A percentile compares a stretch with the other conserved stretches of the same genome.
phyloP scores from a whole-genome alignment of 1,140 invertebrate genomes.

The Phymastichus coffea region DNA sequence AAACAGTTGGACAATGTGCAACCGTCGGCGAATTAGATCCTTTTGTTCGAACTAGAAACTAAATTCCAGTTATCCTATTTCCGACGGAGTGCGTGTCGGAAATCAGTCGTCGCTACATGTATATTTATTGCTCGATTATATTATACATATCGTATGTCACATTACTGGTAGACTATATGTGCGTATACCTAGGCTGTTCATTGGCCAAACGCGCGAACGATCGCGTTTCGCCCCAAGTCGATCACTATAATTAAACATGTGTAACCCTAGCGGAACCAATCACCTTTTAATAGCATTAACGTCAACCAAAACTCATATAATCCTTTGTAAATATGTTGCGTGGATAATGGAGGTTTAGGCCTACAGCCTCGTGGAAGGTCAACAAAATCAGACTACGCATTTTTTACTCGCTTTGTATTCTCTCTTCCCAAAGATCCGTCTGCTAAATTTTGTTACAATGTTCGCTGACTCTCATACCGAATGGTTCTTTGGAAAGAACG shows the following conservation, averaged over 20 bases:
- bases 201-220: no score
- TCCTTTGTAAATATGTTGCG: conserved; percentile 43
- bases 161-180: no score
- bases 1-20: conserved; percentile 3
- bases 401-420: background rate
- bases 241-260: no score
- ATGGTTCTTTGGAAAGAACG: background rate
- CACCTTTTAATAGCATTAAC: background rate
- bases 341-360: conserved; percentile 45
- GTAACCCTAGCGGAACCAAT: no score
- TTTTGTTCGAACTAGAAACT: no score
- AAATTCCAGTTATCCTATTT: no score
- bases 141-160: no score
- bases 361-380: conserved; percentile 26
- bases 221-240: no score
- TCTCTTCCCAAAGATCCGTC: background rate
- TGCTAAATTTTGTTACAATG: background rate
- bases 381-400: background rate
- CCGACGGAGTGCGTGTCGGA: no score
- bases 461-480: background rate
- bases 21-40: background rate
- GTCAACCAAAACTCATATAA: conserved; percentile 24
- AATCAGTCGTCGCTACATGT: background rate
- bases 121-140: conserved; percentile 1
- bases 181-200: no score